Evolutionary conservation across 2,888 invertebrate genomes (phyloP).

Genomic region (Eupithecia vulgata): DNA sequence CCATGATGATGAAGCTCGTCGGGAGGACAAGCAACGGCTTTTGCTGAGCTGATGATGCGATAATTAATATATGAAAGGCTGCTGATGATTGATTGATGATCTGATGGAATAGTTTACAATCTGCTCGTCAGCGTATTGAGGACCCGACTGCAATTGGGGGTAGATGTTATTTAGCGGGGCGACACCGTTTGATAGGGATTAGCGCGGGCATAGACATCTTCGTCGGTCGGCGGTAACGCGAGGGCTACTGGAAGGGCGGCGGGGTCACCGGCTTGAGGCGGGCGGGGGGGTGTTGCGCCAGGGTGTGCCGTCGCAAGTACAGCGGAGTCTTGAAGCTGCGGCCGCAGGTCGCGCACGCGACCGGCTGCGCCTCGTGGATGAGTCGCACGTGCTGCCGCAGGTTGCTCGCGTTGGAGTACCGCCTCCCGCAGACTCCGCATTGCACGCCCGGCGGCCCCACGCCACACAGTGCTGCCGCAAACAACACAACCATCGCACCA

Average conservation of each 20-base stretch:
- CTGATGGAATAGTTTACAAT: not conserved
- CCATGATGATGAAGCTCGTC: not conserved
- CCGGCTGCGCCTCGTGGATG: conserved; percentile 89
- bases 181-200: conserved; percentile 18
- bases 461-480: conserved; percentile 64
- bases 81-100: not conserved
- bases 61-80: not conserved
- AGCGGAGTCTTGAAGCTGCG: conserved; percentile 90
- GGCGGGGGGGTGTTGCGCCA: conserved; percentile 85
- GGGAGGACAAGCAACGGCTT: not conserved
- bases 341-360: conserved; percentile 87
- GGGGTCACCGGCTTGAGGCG: conserved; percentile 55
- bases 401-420: conserved; percentile 89
- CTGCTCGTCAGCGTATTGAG: not conserved
- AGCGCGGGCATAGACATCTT: conserved; percentile 32
- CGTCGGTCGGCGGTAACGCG: conserved; percentile 36
- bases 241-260: conserved; percentile 45
- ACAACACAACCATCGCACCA: conserved; percentile 77
- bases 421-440: conserved; percentile 87
- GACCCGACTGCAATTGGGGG: conserved; percentile 1
- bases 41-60: not conserved
- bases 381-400: conserved; percentile 90
- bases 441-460: conserved; percentile 64
- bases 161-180: conserved; percentile 18
- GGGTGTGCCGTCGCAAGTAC: conserved; percentile 89